Conservation (phyloP, 2,888 invertebrate species). For the Chelonus formosanus region DNA sequence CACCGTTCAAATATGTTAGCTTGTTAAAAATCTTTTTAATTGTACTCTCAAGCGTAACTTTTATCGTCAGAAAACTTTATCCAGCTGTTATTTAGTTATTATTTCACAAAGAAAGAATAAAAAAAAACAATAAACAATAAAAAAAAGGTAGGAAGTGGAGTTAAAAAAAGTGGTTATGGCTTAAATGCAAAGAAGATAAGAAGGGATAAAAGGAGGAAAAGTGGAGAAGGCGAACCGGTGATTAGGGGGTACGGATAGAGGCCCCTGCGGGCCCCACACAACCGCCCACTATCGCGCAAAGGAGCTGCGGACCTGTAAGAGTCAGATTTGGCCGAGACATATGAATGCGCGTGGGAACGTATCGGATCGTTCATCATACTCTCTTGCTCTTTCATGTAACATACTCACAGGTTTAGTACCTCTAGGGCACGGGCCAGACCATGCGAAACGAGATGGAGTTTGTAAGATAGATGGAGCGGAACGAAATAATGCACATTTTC, state of each 20-base stretch:
- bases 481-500: conserved; percentile 11
- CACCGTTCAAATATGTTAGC: too few relatives aligned
- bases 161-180: conserved; percentile 7
- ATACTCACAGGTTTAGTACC: conserved; percentile 34
- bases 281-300: conserved; percentile 58
- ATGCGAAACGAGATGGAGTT: conserved; percentile 12
- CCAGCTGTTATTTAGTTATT: too few relatives aligned
- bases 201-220: conserved; percentile 7
- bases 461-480: conserved; percentile 13
- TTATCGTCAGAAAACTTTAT: too few relatives aligned
- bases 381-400: conserved; percentile 30
- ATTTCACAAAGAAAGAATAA: background rate
- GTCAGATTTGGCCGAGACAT: conserved; percentile 25
- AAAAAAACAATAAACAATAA: background rate
- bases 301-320: conserved; percentile 39
- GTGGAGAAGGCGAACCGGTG: conserved; percentile 47
- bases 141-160: conserved; percentile 1
- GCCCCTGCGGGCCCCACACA: conserved; percentile 44
- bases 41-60: too few relatives aligned
- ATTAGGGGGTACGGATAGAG: conserved; percentile 54
- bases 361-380: conserved; percentile 60
- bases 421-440: conserved; percentile 34
- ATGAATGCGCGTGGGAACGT: conserved; percentile 58
- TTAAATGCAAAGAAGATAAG: conserved; percentile 7
- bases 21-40: too few relatives aligned